Base-by-base conservation (phyloP, 2,888 invertebrate genomes). In the Neoaliturus tenellus region DNA sequence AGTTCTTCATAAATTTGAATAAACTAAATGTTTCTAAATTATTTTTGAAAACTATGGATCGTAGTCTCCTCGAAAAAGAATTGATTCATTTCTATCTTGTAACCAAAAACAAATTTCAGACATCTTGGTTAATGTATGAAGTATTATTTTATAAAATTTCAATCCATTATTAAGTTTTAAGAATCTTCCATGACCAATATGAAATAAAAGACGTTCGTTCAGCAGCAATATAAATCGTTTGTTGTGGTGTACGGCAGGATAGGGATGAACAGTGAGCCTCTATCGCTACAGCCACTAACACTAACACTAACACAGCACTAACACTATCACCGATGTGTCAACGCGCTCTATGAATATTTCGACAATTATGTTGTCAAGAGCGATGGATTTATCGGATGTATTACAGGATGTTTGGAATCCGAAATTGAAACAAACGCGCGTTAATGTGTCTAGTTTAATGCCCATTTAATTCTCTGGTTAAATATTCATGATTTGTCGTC, bases 321-420 rank as follows among this genome's bases (percentile, higher is more conserved):
- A 4, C 62, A 62, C 62, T 62, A 62, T 28, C 62, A 23, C 55
- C 25, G 31, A 62, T 44, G 44, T 75, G 51, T 71, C 55, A 83
- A 84, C 55, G 62, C 31, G 84, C 78, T 28, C 82, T 75, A 84
- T 84, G 84, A 84, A 84, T 84, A 84, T 84, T 84, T 78, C 78
- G 78, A 82, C 84, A 82, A 84, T 84, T 84, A 84, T 71, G 75
- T 80, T 84, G 84, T 84, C 82, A 41, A 48, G 81, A 39, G n/a
- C 51, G 48, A 82, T 82, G 80, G 82, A 82, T 82, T 82, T 84
- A 84, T 84, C 82, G 84, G 84, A 84, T 82, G 84, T 75, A 78
- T 81, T 41, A 51, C 80, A 69, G 84, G 71, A 55, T 71, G 81
- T 69, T 69, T 58, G 83, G 80, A 71, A 81, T 81, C 69, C 71